Conservation (phyloP, 92 coral and sea anemone genomes). For the Meandrina meandrites region DNA sequence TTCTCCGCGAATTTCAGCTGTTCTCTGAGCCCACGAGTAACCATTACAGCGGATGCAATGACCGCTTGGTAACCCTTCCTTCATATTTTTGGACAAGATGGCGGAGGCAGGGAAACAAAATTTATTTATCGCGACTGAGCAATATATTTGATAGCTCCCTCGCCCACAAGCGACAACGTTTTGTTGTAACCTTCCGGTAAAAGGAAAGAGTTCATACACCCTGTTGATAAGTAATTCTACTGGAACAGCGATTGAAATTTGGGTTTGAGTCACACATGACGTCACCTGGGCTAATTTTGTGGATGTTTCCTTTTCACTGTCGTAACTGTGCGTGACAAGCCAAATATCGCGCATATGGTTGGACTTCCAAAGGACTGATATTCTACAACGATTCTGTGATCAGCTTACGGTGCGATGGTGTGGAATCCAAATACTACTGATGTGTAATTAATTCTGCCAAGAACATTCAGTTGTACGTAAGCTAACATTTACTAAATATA, state of each 20-base stretch:
- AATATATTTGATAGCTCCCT: not conserved
- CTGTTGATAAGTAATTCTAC: not conserved
- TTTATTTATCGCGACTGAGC: too few relatives aligned
- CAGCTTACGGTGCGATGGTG: not conserved
- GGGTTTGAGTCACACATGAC: slow-evolving; percentile 24
- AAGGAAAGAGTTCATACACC: not conserved
- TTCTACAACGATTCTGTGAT: not conserved
- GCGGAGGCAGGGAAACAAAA: slow-evolving; percentile 8
- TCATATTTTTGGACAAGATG: slow-evolving; percentile 18
- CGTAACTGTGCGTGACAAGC: slow-evolving; percentile 23
- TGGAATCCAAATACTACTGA: not conserved
- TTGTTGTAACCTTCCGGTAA: not conserved
- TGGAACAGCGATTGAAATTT: not conserved
- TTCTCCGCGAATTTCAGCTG: not conserved
- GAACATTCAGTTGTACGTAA: too few relatives aligned
- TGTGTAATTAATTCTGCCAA: not conserved
- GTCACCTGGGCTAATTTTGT: slow-evolving; percentile 19
- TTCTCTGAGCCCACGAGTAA: slow-evolving; percentile 2
- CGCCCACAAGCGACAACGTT: not conserved
- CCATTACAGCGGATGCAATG: not conserved
- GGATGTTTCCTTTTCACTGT: slow-evolving; percentile 14
- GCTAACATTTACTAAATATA: not conserved
- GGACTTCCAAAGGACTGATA: not conserved
- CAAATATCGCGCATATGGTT: not conserved
- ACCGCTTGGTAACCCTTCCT: slow-evolving; percentile 29